Base-by-base conservation (phyloP, 2,797 vertebrate genomes). In the Helostoma temminkii region DNA sequence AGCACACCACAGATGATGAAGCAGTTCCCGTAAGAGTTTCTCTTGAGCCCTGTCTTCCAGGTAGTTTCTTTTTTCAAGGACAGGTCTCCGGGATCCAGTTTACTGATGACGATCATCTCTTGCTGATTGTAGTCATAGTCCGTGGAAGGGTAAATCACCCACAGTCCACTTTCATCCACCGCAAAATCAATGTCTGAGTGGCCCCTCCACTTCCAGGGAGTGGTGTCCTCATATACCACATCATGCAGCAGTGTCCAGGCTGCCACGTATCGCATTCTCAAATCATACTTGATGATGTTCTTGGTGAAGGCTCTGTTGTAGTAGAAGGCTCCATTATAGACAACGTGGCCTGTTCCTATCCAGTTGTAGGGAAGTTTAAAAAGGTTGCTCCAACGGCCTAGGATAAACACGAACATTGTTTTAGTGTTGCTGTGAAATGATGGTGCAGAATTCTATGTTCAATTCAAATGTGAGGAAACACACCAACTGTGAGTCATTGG, bases 221-320 rank as follows among this genome's bases (percentile, higher is more conserved):
- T 98, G 6, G 95, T 96, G 91, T 97, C 97, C 84, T 98, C 96
- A 0, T 98, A 98, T 10, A 98, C 94, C 42, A 96, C 97, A 0
- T 98, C 97, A 0, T 96, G 97, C 65, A 99, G 94, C 67, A 95
- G 93, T 0, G 96, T 96, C 98, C 98, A 99, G 69, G 96, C 95
- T 0, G 96, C 96, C 80, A 99, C 97, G 0, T 95, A 98, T 19
- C 97, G 95, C 93, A 97, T 95, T 70, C 91, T 94, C 87, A 99
- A 91, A 83, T 98, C 96, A 0, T 98, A 99, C 85, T 98, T 99
- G 90, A 99, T 99, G 89, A 99, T 97, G 92, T 99, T 98, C 90
- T 97, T 98, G 89, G 97, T 99, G 93, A 99, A 99, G 84, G 98
- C 97, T 0, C 97, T 93, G 94, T 98, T 98, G 92, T 99, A 99